Base-by-base conservation (phyloP, 2,888 invertebrate genomes). In the Phania funesta region DNA sequence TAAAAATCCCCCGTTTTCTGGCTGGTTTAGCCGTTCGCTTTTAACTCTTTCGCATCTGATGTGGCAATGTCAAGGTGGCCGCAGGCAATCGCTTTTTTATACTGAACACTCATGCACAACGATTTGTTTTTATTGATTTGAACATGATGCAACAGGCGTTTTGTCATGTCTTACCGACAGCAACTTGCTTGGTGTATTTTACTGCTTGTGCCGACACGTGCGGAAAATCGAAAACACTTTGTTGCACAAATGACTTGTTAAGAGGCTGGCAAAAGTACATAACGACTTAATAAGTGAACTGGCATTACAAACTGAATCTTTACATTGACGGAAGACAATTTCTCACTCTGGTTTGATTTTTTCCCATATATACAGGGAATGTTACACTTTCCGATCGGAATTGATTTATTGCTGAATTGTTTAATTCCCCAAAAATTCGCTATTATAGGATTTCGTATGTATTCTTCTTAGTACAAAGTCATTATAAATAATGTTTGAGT, bases 121-220 rank as follows among this genome's bases (percentile, higher is more conserved):
- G 9, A 67, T 60, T 76, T 60, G 50, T 67, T 65, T 56, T 50
- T 50, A 67, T 67, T 67, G 75, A 76, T 67, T 67, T 48, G 16
- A 50, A 76, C 75, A 76, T 76, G 67, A 76, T 76, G 67, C 58
- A 76, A 76, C 58, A 50, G 41, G 29, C 58, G 44, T 58, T 67
- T 50, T 60, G 46, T 24, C 29, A 7, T 62, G 29, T 13, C 29
- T 29, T 52, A n/a, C 35, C 11, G 24, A 50, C 50, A 50, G 18
- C 44, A 62, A 18, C 26, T 62, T 29, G 11, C 46, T 26, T 64
- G 46, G 13, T 64, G 46, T 8, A 13, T 38, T 52, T 44, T 44
- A 18, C 18, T 32, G 22, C 9, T 18, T 50, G 35, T 64, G 50
- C 24, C 73, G 29, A 62, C 77, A 78, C 77, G 70, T 78, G 77